phyloP scores from a whole-genome alignment of 2,797 vertebrate species.

The Rhynchonycteris naso region DNA sequence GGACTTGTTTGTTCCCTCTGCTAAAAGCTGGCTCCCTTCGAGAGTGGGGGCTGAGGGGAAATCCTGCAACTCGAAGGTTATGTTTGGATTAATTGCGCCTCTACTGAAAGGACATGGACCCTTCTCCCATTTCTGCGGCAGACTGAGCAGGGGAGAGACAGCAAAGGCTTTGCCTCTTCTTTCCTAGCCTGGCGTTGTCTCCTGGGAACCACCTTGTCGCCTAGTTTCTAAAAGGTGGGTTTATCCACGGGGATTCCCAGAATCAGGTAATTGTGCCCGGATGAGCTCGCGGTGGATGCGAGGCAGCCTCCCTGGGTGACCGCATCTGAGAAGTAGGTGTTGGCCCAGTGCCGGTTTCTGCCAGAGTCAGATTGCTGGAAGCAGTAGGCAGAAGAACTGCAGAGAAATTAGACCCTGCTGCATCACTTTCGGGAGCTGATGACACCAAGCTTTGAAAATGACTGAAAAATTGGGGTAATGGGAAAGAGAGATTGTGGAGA shows the following conservation, averaged over 20 bases:
- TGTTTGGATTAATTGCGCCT: not conserved
- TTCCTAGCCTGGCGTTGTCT: not conserved
- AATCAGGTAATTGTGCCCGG: not conserved
- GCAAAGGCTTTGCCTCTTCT: not conserved
- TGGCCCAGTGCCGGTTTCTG: conserved; percentile 59
- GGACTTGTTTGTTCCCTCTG: not conserved
- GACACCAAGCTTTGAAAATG: conserved; percentile 56
- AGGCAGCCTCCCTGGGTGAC: conserved; percentile 42
- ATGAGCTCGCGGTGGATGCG: not conserved
- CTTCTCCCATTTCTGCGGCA: conserved; percentile 20
- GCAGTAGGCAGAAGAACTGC: conserved; percentile 61
- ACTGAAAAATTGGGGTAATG: conserved; percentile 13
- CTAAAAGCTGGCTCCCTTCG: not conserved
- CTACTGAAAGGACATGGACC: not conserved
- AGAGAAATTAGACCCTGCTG: conserved; percentile 56
- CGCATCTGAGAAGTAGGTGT: conserved; percentile 66
- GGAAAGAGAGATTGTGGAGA: not conserved
- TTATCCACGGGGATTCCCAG: conserved; percentile 8
- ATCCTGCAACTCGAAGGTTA: not conserved
- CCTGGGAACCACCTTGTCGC: not conserved
- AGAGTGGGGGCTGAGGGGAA: not conserved
- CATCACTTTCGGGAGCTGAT: conserved; percentile 35
- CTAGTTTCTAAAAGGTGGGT: conserved; percentile 13
- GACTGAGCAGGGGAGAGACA: not conserved
- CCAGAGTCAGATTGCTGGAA: conserved; percentile 48